Percentiles rank a stretch among this genome's conserved stretches.
These are phyloP conservation scores for Yasuhikotakia modesta DNA, from an alignment of 2,797 vertebrate genomes.

Conservation along the genomic window DNA sequence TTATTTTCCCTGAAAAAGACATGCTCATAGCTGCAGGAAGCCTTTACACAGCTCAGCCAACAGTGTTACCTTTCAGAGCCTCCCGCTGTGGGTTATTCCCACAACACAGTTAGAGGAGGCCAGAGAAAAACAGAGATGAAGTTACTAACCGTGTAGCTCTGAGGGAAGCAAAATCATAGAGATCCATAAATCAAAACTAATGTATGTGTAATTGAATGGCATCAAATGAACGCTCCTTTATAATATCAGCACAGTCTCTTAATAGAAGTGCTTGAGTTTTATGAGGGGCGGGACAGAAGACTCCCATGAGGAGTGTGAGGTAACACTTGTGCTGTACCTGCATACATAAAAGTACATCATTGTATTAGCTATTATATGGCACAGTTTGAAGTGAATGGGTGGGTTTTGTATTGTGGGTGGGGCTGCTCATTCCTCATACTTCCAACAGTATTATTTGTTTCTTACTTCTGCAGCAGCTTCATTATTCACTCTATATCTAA, in stretches of 20 bases:
- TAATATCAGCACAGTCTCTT: slow-evolving; percentile 32
- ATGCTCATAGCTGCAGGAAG: slow-evolving; percentile 21
- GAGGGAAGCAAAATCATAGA: slow-evolving; percentile 16
- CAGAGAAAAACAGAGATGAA: neutral
- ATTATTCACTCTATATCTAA: slow-evolving; percentile 17
- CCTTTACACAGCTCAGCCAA: slow-evolving; percentile 7
- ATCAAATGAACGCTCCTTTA: slow-evolving; percentile 33
- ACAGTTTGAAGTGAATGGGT: slow-evolving; percentile 19
- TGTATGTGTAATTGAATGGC: slow-evolving; percentile 41
- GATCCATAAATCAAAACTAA: slow-evolving; percentile 33
- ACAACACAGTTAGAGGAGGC: neutral
- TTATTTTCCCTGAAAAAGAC: slow-evolving; percentile 22
- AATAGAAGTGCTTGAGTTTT: slow-evolving; percentile 45
- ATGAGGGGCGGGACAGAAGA: slow-evolving; percentile 25
- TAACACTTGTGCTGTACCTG: slow-evolving; percentile 8
- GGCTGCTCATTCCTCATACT: neutral
- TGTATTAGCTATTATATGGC: slow-evolving; percentile 5
- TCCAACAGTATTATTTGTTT: neutral
- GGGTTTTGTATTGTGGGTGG: slow-evolving; percentile 1
- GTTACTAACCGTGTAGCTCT: neutral
- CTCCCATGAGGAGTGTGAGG: slow-evolving; percentile 20
- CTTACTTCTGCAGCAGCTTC: neutral
- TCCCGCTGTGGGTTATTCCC: slow-evolving; percentile 16
- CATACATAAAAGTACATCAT: neutral
- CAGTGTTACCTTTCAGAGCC: slow-evolving; percentile 1